A percentile compares a stretch with the other conserved stretches of the same genome.
These are phyloP conservation scores for Pangasianodon hypophthalmus DNA, from an alignment of 2,113 vertebrate genomes.

Conservation along the genomic window DNA sequence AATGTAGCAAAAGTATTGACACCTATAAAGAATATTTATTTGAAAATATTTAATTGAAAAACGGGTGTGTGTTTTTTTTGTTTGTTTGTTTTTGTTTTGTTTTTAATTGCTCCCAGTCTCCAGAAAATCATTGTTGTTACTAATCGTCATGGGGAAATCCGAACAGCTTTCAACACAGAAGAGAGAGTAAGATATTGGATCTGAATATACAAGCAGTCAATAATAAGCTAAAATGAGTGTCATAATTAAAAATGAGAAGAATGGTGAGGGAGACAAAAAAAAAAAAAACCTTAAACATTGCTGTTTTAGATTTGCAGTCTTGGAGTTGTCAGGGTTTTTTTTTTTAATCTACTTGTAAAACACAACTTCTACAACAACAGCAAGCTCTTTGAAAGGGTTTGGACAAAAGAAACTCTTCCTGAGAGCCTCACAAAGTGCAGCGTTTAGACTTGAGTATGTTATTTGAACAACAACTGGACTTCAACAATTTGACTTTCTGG, in stretches of 20 bases:
- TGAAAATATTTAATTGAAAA: no score
- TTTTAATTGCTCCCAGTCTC: neutral
- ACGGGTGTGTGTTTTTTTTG: neutral
- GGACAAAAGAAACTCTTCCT: neutral
- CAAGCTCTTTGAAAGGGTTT: neutral
- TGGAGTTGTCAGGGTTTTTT: neutral
- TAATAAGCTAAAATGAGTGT: neutral
- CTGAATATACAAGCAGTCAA: neutral
- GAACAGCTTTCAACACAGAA: neutral
- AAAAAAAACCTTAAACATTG: neutral
- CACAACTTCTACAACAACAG: neutral
- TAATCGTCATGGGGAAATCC: neutral
- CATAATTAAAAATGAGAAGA: neutral
- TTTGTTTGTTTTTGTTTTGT: no score
- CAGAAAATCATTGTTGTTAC: neutral
- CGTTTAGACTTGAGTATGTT: neutral
- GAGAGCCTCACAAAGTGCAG: neutral
- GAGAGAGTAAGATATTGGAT: neutral
- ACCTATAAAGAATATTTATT: neutral
- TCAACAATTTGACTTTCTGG: neutral
- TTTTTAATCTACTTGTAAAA: neutral
- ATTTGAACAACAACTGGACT: neutral
- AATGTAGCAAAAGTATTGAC: neutral
- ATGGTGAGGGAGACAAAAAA: neutral
- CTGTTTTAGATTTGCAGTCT: neutral